Evolutionary conservation across 2,113 vertebrate species (phyloP).

Genomic region (Ploceus nigricollis): DNA sequence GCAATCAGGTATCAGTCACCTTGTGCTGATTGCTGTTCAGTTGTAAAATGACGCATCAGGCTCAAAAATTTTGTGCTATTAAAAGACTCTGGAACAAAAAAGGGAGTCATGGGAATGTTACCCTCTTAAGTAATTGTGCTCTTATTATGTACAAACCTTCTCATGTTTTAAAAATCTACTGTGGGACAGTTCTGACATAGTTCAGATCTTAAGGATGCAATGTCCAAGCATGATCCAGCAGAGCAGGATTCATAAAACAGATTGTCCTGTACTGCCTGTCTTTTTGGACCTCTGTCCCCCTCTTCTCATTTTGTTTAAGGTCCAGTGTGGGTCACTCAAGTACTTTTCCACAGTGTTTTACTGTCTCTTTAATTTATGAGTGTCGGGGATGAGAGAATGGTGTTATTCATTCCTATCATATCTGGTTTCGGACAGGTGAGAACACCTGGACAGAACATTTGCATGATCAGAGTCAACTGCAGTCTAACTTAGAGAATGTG

Average conservation of each 20-base stretch:
- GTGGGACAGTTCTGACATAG: not conserved
- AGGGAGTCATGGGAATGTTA: not conserved
- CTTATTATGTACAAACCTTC: not conserved
- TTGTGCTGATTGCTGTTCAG: not conserved
- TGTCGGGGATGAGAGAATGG: not conserved
- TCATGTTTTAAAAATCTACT: not conserved
- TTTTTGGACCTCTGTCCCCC: not conserved
- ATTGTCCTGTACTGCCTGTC: not conserved
- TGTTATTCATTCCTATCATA: not conserved
- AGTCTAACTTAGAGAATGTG: not conserved
- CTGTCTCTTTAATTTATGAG: not conserved
- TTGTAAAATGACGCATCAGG: rapidly evolving
- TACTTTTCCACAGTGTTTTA: not conserved
- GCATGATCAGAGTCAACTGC: not conserved
- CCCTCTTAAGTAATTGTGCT: not conserved
- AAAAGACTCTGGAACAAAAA: not conserved
- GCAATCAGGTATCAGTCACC: not conserved
- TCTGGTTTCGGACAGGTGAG: not conserved
- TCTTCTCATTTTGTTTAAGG: not conserved
- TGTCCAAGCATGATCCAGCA: not conserved
- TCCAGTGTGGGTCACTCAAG: not conserved
- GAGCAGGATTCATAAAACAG: not conserved
- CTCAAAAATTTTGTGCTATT: not conserved
- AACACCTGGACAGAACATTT: not conserved
- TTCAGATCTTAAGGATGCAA: not conserved